Base-by-base conservation (phyloP, 2,113 vertebrate species). In the Cervus canadensis region DNA sequence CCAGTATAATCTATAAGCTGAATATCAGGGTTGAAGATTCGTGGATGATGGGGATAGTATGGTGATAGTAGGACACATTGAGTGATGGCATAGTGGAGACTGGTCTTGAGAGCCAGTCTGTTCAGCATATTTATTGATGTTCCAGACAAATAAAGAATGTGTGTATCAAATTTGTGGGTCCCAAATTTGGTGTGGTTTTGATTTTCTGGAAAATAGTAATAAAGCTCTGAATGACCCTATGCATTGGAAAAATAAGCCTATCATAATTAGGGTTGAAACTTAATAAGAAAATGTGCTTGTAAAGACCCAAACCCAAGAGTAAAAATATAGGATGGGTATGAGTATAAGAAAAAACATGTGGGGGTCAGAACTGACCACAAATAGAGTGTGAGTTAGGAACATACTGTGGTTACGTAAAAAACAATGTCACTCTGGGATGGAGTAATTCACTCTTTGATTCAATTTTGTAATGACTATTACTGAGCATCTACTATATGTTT, bases 231-330 rank as follows among this genome's bases (percentile, higher is more conserved):
- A 89, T 96, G 95, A 97, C 91, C 81, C 33, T 89, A 45, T 92
- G 74, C 83, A 48, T 93, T 97, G 91, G 95, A 93, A 97, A 98
- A 97, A 91, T 95, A 95, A 97, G 64, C 67, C 96, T 96, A 87
- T 97, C 93, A 93, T 97, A 97, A 98, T 97, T 97, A 96, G 64
- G 95, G 96, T 95, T 97, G 97, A 98, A 98, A 98, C 57, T 62
- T 96, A 97, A 88, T 97, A 98, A 92, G 83, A 97, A 97, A 94
- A 95, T 97, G 64, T 98, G 89, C 60, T 97, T 97, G 45, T 92
- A 94, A 95, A 97, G 96, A 97, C 79, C 45, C 83, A 97, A 96
- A 91, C 40, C 40, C 89, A 84, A 92, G 59, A 93, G 52, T 89
- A 81, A 96, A 97, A 98, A 89, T 95, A 97, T 50, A 96, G 96